Base-by-base conservation (phyloP, 2,888 invertebrate species). In the Vannuccia rotundouncinata region DNA sequence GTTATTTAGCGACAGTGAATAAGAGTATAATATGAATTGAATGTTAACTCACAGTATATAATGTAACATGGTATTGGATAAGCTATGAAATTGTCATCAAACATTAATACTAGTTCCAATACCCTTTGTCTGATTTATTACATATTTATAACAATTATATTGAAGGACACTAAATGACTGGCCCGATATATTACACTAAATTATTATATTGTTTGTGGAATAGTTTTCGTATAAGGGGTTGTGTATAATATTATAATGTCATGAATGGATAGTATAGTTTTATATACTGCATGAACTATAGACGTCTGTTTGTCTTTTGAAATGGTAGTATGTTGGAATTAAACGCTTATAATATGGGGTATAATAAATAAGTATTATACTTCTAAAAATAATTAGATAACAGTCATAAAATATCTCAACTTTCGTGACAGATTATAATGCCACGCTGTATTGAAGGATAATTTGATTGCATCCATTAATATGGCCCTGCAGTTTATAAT, bases 11-110 rank as follows among this genome's bases (percentile, higher is more conserved):
- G n/a, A n/a, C n/a, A n/a, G n/a, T n/a, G n/a, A n/a, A n/a, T n/a
- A n/a, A n/a, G n/a, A n/a, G n/a, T n/a, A n/a, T n/a, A n/a, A n/a
- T n/a, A n/a, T n/a, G n/a, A n/a, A n/a, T n/a, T n/a, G n/a, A n/a
- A n/a, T n/a, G n/a, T n/a, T n/a, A n/a, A n/a, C n/a, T n/a, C n/a
- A n/a, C n/a, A n/a, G n/a, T n/a, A n/a, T n/a, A n/a, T n/a, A n/a
- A n/a, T n/a, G n/a, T n/a, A n/a, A 66, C 66, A 66, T 66, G 66
- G 22, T 66, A 17, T 66, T 66, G 66, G 25, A 66, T 66, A 66
- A 27, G 66, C 66, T 22, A 66, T 66, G 66, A 66, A 66, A 66
- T 66, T 66, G 66, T 66, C 66, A 66, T 66, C 66, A 66, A 66
- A 66, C 66, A 66, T 66, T 66, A 5, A 66, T 66, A 13, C 45